A percentile compares a stretch with the other conserved stretches of the same genome.
Conservation (phyloP, 2,888 invertebrate species). For the Hirtodrosophila confusa region DNA sequence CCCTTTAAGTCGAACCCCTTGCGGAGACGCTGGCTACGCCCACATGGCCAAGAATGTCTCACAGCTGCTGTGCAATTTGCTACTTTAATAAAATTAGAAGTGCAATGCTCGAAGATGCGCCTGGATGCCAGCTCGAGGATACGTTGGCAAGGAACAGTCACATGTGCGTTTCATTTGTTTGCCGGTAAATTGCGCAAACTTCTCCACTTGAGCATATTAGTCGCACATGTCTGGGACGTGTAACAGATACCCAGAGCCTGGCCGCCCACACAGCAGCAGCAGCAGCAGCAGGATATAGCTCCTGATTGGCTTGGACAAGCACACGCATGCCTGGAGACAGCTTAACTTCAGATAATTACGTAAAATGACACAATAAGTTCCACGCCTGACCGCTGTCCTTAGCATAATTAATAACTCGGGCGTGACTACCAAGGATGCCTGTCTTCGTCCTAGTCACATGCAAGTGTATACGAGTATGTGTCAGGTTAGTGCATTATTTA, state of each 20-base stretch:
- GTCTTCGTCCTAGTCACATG: conserved; percentile 11
- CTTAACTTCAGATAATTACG: conserved; percentile 64
- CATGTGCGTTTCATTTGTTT: conserved; percentile 62
- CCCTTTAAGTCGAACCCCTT: too few species aligned
- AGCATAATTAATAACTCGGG: conserved; percentile 64
- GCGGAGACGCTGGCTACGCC: too few species aligned
- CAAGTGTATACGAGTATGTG: conserved; percentile 13
- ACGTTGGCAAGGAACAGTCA: conserved; percentile 29
- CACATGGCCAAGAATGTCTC: conserved; percentile 19
- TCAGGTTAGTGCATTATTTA: conserved; percentile 57
- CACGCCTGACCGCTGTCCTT: conserved; percentile 46
- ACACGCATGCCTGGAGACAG: conserved; percentile 25
- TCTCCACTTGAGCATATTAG: conserved; percentile 39
- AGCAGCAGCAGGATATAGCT: conserved; percentile 16
- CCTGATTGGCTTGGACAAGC: conserved; percentile 31
- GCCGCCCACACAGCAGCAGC: conserved; percentile 5
- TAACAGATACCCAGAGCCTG: conserved; percentile 21
- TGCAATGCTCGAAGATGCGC: conserved; percentile 9
- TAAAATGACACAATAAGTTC: conserved; percentile 64
- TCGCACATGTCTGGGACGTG: conserved; percentile 48
- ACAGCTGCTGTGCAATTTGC: conserved; percentile 37
- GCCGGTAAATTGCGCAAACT: conserved; percentile 58
- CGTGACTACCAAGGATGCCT: conserved; percentile 32
- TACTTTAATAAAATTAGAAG: conserved; percentile 36
- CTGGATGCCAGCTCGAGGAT: background rate